Evolutionary conservation across 2,888 invertebrate genomes (phyloP), one percentile per base, ranked within the genome.

Genomic region (Trichopoda pennipes): DNA sequence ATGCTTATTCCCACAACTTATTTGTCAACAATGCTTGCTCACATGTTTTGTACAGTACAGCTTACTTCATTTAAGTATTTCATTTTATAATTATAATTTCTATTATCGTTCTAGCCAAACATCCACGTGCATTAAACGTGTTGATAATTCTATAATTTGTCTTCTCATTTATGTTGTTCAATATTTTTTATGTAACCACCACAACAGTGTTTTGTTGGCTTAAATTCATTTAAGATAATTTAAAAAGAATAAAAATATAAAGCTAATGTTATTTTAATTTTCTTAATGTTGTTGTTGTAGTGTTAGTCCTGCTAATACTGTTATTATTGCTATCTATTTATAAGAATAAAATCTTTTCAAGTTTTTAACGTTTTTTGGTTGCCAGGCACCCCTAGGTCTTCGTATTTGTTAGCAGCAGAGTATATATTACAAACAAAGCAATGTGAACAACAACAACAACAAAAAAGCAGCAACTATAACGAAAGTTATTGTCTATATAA

Each of bases 401-500:
- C 19, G 38, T 23, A 56, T 55, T 63, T 47, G 28, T 23, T 55
- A 64, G 21, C 17, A 61, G 51, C 44, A 56, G 28, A 72, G 16
- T 23, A 12, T 47, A 35, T 56, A 23, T 61, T 32, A 63, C 53
- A 55, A 63, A 60, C 23, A 21, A 19, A 63, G 44, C 35, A 58
- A 58, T 38, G n/a, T 23, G 14, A 28, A 61, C 53, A 23, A 63
- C 53, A 35, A 64, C 10, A 47, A 44, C 44, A 60, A 60, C 19
- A n/a, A n/a, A n/a, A n/a, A n/a, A n/a, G n/a, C n/a, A 42, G 32
- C 19, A 35, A 32, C 19, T 51, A 35, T 32, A 74, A 47, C 44
- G 8, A 49, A 74, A 74, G 38, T 58, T 56, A 74, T 74, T 74
- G 47, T 64, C 61, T 73, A 44, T 63, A 74, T 21, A 44, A 73